phyloP scores from a whole-genome alignment of 2,113 vertebrate species.

The Lampris incognitus region DNA sequence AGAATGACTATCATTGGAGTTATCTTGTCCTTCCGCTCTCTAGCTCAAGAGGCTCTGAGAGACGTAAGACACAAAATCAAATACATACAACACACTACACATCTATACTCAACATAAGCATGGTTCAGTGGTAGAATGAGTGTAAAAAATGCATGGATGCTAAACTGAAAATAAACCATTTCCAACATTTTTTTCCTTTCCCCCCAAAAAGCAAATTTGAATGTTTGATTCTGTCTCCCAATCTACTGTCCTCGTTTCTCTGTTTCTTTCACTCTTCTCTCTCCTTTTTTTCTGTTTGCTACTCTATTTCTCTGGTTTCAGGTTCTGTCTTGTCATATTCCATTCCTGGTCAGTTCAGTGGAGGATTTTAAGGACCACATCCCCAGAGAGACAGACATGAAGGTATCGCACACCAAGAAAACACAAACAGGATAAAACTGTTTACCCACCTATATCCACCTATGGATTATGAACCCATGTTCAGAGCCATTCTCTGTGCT shows the following conservation, averaged over 20 bases:
- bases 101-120: not conserved
- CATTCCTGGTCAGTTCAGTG: constrained; percentile 98
- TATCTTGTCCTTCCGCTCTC: constrained; percentile 95
- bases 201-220: too few species aligned
- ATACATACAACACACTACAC: not conserved
- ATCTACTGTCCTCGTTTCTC: not conserved
- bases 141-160: too few species aligned
- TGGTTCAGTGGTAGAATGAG: too few species aligned
- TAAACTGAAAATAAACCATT: too few species aligned
- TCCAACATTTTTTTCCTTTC: too few species aligned
- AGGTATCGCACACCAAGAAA: constrained; percentile 82
- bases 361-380: constrained; percentile 99
- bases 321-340: constrained; percentile 99
- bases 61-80: constrained; percentile 86
- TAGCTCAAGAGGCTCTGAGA: constrained; percentile 97
- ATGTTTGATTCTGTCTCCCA: too few species aligned
- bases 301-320: constrained; percentile 54
- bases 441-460: too few species aligned
- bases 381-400: constrained; percentile 99
- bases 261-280: not conserved
- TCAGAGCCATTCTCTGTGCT: not conserved
- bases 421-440: not conserved
- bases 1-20: constrained; percentile 99
- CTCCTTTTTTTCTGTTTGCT: not conserved
- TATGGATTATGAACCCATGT: too few species aligned